These are phyloP conservation scores for Hofmannophila pseudospretella DNA, from an alignment of 2,888 invertebrate species.

Conservation along the genomic window DNA sequence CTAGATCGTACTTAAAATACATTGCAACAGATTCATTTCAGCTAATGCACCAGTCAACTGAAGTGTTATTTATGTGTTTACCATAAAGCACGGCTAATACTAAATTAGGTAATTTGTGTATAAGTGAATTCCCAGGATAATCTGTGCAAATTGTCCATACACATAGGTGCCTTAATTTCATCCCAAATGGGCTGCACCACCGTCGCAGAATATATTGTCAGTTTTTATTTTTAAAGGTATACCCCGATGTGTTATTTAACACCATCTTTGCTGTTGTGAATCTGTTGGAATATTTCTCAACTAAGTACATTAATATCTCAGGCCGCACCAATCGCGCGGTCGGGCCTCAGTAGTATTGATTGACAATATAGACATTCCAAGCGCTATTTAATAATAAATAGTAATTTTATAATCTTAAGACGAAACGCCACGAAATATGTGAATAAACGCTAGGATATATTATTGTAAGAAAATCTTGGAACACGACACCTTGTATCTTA, in stretches of 20 bases:
- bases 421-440: constrained; percentile 41
- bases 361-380: constrained; percentile 70
- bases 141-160: no score
- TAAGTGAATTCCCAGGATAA: no score
- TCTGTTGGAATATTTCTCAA: constrained; percentile 36
- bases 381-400: constrained; percentile 45
- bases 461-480: constrained; percentile 21
- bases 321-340: constrained; percentile 31
- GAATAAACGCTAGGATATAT: constrained; percentile 49
- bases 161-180: no score
- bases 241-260: no score
- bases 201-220: no score
- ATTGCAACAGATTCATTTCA: constrained; percentile 42
- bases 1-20: constrained; percentile 38
- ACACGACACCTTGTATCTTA: constrained; percentile 12
- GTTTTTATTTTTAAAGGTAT: no score
- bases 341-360: constrained; percentile 61
- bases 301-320: constrained; percentile 37
- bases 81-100: no score
- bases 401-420: constrained; percentile 52
- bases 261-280: constrained; percentile 30
- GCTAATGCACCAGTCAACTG: not conserved
- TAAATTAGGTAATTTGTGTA: no score
- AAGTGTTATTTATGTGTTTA: no score
- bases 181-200: no score